Conservation (phyloP, 2,888 invertebrate genomes). For the Agriotes lineatus region DNA sequence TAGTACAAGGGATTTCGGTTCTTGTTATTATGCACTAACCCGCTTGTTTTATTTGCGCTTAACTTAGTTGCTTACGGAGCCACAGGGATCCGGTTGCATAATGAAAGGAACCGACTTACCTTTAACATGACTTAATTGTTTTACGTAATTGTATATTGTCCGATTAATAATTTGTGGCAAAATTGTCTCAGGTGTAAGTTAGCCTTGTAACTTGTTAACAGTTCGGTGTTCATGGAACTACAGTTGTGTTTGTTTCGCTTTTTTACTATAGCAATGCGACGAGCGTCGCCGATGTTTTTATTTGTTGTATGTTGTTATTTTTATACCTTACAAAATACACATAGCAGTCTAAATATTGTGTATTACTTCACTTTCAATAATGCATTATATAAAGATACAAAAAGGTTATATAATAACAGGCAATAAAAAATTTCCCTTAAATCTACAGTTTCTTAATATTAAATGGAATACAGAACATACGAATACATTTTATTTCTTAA, state of each 20-base stretch:
- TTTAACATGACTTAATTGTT: slow-evolving; percentile 34
- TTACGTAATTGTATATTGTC: slow-evolving; percentile 10
- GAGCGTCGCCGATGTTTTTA: not conserved
- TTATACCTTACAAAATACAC: slow-evolving; percentile 16
- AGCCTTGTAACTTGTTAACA: not conserved
- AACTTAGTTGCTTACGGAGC: not conserved
- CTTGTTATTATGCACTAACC: slow-evolving; percentile 55
- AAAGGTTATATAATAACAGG: slow-evolving; percentile 12
- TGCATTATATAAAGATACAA: slow-evolving; percentile 17
- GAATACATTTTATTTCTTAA: not conserved
- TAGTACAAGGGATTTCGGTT: slow-evolving; percentile 59
- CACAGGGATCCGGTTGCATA: slow-evolving; percentile 43
- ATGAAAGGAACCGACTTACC: slow-evolving; percentile 52
- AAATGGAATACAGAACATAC: not conserved
- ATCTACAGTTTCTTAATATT: not conserved
- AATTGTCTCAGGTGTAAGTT: slow-evolving; percentile 8
- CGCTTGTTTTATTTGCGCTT: slow-evolving; percentile 31
- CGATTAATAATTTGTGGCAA: not conserved
- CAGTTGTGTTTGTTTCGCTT: not conserved
- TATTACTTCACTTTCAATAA: slow-evolving; percentile 10
- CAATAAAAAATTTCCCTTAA: slow-evolving; percentile 8
- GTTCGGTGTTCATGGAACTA: not conserved
- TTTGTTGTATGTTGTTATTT: slow-evolving; percentile 1
- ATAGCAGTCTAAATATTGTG: not conserved
- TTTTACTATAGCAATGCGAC: not conserved